A percentile compares a stretch with the other conserved stretches of the same genome.
These are phyloP conservation scores for Seira musarum DNA, from an alignment of 2,888 invertebrate genomes.

Conservation along the genomic window DNA sequence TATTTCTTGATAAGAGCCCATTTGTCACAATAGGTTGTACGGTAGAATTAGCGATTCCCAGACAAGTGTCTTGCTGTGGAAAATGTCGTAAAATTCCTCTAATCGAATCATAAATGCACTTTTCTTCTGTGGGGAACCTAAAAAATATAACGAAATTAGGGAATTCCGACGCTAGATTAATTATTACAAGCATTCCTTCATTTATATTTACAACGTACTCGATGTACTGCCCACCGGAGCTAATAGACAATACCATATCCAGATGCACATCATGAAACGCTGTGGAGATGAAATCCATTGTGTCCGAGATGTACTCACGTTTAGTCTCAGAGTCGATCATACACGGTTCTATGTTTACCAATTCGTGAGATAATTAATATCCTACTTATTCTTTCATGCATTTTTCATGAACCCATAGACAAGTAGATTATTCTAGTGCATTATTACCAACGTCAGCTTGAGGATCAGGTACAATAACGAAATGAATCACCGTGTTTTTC, in stretches of 20 bases:
- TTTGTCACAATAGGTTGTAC: slow-evolving; percentile 29
- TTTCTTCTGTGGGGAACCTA: slow-evolving; percentile 57
- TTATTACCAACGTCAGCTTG: slow-evolving; percentile 40
- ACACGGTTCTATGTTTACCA: slow-evolving; percentile 37
- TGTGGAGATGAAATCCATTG: slow-evolving; percentile 29
- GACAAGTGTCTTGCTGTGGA: slow-evolving; percentile 45
- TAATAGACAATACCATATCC: slow-evolving; percentile 53
- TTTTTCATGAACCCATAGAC: too few relatives aligned
- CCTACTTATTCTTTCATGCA: too few relatives aligned
- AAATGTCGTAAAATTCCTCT: slow-evolving; percentile 45
- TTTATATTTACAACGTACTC: slow-evolving; percentile 31
- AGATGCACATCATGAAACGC: slow-evolving; percentile 39
- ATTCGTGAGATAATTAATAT: too few relatives aligned
- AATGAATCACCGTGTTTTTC: slow-evolving; percentile 82
- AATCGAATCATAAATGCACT: slow-evolving; percentile 56
- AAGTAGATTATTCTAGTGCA: too few relatives aligned
- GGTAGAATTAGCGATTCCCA: slow-evolving; percentile 17
- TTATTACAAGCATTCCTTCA: neutral
- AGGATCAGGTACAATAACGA: slow-evolving; percentile 71
- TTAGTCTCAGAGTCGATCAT: slow-evolving; percentile 19
- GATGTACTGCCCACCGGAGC: slow-evolving; percentile 59
- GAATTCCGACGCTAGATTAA: too few relatives aligned
- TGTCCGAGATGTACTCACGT: slow-evolving; percentile 30
- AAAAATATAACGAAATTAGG: neutral
- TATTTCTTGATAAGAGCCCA: slow-evolving; percentile 31